These are phyloP conservation scores for Coluber constrictor DNA, from an alignment of 2,797 vertebrate species.

Conservation along the genomic window DNA sequence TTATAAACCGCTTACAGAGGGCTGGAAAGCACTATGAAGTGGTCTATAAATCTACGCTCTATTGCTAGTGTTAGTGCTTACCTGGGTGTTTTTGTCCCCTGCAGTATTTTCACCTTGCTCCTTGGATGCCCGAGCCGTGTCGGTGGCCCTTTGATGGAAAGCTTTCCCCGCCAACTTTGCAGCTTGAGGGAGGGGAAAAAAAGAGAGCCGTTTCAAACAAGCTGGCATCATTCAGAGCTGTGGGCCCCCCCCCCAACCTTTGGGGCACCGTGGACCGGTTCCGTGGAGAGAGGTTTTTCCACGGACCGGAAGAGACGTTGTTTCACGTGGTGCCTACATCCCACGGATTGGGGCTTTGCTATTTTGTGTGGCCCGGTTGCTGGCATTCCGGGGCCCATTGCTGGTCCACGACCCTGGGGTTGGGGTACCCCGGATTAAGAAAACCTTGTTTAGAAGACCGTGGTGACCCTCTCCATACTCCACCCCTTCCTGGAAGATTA, in stretches of 20 bases:
- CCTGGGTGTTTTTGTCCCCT: neutral
- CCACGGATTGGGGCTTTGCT: too few species aligned
- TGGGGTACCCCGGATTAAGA: neutral
- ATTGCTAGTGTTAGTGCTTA: neutral
- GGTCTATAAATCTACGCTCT: too few species aligned
- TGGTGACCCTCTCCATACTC: neutral
- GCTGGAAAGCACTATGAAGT: too few species aligned
- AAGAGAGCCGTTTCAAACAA: neutral
- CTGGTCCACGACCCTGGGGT: too few species aligned
- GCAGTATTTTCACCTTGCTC: neutral
- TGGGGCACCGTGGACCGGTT: too few species aligned
- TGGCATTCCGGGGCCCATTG: too few species aligned
- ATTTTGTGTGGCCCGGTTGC: too few species aligned
- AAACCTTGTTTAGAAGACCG: neutral
- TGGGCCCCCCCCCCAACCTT: too few species aligned
- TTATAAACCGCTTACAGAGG: too few species aligned
- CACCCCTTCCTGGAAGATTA: neutral
- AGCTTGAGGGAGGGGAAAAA: neutral
- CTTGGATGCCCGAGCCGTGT: neutral
- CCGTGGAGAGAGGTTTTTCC: too few species aligned
- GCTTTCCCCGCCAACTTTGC: neutral
- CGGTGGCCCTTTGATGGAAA: neutral
- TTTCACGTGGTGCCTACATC: too few species aligned
- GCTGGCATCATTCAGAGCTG: neutral
- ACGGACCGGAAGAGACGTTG: too few species aligned